Evolutionary conservation across 37 sponge, comb jelly and placozoan genomes (phyloP).

Genomic region (Dysidea cf. avara): DNA sequence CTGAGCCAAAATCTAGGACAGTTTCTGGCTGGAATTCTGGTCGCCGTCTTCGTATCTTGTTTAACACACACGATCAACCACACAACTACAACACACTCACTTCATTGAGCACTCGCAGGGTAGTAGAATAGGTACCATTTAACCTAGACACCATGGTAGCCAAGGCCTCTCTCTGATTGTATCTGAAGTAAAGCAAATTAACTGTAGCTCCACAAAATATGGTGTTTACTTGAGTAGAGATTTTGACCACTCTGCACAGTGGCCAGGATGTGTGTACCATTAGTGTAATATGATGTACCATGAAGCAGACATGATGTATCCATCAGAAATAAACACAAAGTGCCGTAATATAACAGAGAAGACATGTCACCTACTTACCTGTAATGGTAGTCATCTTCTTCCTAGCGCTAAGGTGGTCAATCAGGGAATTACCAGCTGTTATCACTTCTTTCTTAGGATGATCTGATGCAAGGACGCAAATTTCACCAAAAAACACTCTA

Average conservation of each 20-base stretch:
- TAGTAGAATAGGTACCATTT: constrained; percentile 67
- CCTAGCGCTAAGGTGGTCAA: constrained; percentile 19
- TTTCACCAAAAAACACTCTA: not conserved
- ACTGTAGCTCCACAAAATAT: too few species aligned
- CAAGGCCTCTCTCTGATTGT: constrained; percentile 65
- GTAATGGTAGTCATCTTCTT: not conserved
- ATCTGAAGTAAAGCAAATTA: constrained; percentile 41
- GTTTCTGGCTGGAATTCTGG: constrained; percentile 72
- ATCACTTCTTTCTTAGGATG: constrained; percentile 24
- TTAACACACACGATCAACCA: too few species aligned
- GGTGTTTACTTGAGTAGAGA: not conserved
- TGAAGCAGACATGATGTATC: not conserved
- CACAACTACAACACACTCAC: constrained; percentile 23
- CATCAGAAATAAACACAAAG: too few species aligned
- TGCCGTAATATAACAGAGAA: too few species aligned
- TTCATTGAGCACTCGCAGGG: constrained; percentile 80
- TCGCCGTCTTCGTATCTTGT: constrained; percentile 49
- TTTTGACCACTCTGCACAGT: not conserved
- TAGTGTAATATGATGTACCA: too few species aligned
- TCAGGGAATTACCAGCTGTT: constrained; percentile 24
- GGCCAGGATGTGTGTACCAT: too few species aligned
- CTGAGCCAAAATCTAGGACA: constrained; percentile 93
- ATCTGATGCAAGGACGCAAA: not conserved
- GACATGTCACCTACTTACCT: too few species aligned
- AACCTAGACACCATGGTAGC: constrained; percentile 71